Evolutionary conservation across 2,888 invertebrate genomes (phyloP), one percentile per base, ranked within the genome.

Genomic region (Vanessa cardui): DNA sequence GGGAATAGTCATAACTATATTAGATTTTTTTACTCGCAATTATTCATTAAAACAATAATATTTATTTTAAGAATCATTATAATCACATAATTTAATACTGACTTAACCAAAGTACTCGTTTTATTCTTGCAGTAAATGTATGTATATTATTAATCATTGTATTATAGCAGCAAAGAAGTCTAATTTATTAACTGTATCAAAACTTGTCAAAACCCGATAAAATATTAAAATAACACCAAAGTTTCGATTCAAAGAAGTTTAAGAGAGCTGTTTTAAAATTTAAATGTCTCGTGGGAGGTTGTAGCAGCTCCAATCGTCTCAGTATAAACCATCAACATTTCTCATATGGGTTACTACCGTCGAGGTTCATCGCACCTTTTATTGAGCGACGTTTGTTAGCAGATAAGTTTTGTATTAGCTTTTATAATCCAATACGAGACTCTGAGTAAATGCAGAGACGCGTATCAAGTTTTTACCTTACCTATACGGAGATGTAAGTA

Each of bases 311-410:
- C 72, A 69, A 64, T 73, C 18, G 71, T 21, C 61, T 82, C 62
- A 62, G 49, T 64, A 74, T 77, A 78, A 79, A 78, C 79, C 83
- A 82, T 85, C 83, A 81, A 86, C 87, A 85, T 89, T 87, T 89
- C 87, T 89, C 90, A 89, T 89, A 87, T 81, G 85, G 85, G 88
- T 87, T 88, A 89, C 90, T 91, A 89, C 91, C 84, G 90, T 80
- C 80, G 76, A 79, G 83, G 91, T 90, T 90, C 92, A 88, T 87
- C 85, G 90, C 76, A 88, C 89, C 84, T 86, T 91, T 91, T 92
- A 92, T 90, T 90, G 90, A 86, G 81, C 83, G 82, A 83, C 90
- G 89, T 91, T 90, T 90, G 90, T 92, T 89, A 88, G 83, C 79
- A 86, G 90, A 91, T 91, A 90, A 87, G 81, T 85, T 87, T 85